Conservation (phyloP, 2,113 vertebrate species). For the Acinonyx jubatus region DNA sequence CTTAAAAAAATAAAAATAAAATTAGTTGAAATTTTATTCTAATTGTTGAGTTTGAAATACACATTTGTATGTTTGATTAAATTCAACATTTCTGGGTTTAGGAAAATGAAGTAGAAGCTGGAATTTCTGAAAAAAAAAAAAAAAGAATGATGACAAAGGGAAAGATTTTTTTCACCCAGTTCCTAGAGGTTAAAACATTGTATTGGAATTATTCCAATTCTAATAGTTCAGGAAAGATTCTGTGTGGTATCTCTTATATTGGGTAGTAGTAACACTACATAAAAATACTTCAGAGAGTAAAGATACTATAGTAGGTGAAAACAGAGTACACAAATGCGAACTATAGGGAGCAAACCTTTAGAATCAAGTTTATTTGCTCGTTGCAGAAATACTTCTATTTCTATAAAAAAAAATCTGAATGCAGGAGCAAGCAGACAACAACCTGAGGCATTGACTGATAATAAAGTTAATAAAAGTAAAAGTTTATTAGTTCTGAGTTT, state of each 20-base stretch:
- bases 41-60: conserved; percentile 8
- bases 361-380: conserved; percentile 20
- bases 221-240: not conserved
- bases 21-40: conserved; percentile 20
- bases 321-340: not conserved
- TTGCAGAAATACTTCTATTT: not conserved
- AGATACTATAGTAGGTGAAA: not conserved
- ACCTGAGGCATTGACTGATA: not conserved
- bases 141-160: not conserved
- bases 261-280: not conserved
- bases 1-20: not conserved
- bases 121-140: not conserved
- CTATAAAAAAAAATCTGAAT: not conserved
- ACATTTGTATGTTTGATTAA: conserved; percentile 16
- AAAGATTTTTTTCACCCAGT: not conserved
- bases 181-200: not conserved
- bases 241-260: not conserved
- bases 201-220: conserved; percentile 34
- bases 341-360: not conserved
- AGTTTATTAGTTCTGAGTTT: not conserved
- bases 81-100: conserved; percentile 34
- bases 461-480: conserved; percentile 30
- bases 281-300: not conserved
- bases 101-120: conserved; percentile 34
- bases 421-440: conserved; percentile 6